A percentile compares a stretch with the other conserved stretches of the same genome.
Evolutionary conservation across 2,113 vertebrate genomes (phyloP).

Genomic region (Aptenodytes patagonicus): DNA sequence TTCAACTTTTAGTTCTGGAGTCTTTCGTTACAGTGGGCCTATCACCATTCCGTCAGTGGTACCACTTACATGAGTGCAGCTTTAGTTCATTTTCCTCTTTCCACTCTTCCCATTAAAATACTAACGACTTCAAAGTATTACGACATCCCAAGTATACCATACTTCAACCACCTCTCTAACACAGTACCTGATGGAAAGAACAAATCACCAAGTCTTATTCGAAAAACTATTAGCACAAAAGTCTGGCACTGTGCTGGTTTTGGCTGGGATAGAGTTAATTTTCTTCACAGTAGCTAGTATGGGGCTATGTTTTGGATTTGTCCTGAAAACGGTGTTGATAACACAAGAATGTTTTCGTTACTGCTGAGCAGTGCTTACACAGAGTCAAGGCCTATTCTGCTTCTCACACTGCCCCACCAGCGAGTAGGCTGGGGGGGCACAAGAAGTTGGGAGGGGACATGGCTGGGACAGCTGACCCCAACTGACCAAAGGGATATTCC

Average conservation of each 20-base stretch:
- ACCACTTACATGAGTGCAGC: background rate
- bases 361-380: too few relatives aligned
- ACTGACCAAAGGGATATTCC: too few relatives aligned
- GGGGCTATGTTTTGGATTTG: too few relatives aligned
- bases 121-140: background rate
- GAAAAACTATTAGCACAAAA: background rate
- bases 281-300: too few relatives aligned
- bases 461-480: too few relatives aligned
- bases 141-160: background rate
- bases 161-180: background rate
- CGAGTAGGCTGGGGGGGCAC: too few relatives aligned
- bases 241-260: background rate
- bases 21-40: fast-evolving
- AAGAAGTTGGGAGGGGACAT: too few relatives aligned
- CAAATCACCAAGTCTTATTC: background rate
- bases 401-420: too few relatives aligned
- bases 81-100: background rate
- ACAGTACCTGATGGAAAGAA: background rate
- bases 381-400: too few relatives aligned
- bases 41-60: background rate
- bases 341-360: too few relatives aligned
- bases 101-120: background rate
- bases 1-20: background rate
- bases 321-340: too few relatives aligned
- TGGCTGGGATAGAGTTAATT: too few relatives aligned